Evolutionary conservation across 2,888 invertebrate genomes (phyloP).

Genomic region (Drosophila rellima): DNA sequence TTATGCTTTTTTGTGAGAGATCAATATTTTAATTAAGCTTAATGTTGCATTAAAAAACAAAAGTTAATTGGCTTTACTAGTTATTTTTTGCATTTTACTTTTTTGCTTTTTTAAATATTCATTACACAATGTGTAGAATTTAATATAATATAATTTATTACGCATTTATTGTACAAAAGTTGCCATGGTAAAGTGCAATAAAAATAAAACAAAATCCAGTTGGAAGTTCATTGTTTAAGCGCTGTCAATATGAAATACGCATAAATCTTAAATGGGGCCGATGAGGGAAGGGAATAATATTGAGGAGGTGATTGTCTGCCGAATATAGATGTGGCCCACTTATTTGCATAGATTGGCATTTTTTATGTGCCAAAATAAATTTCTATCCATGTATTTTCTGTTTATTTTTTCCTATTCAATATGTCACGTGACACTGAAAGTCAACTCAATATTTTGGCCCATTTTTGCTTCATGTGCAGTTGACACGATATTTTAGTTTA

Average conservation of each 20-base stretch:
- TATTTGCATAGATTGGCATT: conserved; percentile 78
- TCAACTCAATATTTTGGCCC: conserved; percentile 49
- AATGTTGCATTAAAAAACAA: not conserved
- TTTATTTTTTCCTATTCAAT: conserved; percentile 36
- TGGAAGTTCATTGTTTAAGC: conserved; percentile 72
- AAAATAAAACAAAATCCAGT: conserved; percentile 27
- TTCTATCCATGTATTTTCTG: conserved; percentile 31
- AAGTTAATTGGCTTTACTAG: conserved; percentile 11
- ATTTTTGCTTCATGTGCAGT: conserved; percentile 60
- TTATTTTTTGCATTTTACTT: not conserved
- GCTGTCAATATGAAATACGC: conserved; percentile 71
- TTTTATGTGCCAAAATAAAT: conserved; percentile 64
- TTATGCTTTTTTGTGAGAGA: not conserved
- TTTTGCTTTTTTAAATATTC: not conserved
- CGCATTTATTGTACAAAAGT: conserved; percentile 54
- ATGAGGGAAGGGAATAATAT: conserved; percentile 11
- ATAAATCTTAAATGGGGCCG: conserved; percentile 59
- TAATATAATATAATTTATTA: conserved; percentile 27
- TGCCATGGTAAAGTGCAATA: conserved; percentile 48
- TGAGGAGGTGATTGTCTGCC: not conserved
- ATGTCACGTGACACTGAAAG: conserved; percentile 74
- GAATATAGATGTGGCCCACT: conserved; percentile 65
- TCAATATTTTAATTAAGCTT: conserved; percentile 10
- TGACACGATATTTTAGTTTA: conserved; percentile 58
- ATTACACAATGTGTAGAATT: conserved; percentile 1